Evolutionary conservation across 2,113 vertebrate species (phyloP).

Genomic region (Nyctereutes procyonoides): DNA sequence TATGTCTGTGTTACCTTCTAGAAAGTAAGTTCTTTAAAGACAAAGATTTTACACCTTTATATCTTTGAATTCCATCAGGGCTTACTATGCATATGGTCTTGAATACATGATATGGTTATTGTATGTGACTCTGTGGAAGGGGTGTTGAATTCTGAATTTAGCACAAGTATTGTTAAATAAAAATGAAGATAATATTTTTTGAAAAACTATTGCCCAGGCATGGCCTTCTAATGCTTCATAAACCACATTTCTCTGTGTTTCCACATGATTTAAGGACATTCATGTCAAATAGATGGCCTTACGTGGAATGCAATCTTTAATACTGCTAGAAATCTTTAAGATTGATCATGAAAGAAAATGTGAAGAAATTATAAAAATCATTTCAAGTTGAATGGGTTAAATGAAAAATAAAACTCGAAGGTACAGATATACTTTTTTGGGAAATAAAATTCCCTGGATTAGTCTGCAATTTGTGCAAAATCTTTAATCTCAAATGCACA

Average conservation of each 20-base stretch:
- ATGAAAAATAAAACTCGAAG: slow-evolving; percentile 35
- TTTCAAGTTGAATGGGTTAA: background rate
- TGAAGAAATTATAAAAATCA: background rate
- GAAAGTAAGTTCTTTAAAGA: background rate
- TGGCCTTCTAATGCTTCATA: background rate
- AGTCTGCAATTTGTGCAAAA: slow-evolving; percentile 33
- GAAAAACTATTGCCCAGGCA: background rate
- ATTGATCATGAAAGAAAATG: background rate
- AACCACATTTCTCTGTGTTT: background rate
- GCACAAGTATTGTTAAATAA: background rate
- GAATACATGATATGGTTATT: background rate
- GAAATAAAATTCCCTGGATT: slow-evolving; percentile 42
- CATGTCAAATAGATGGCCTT: background rate
- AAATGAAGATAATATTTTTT: slow-evolving; percentile 16
- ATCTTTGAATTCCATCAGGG: background rate
- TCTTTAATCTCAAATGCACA: slow-evolving; percentile 50
- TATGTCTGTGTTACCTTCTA: background rate
- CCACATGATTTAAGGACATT: background rate
- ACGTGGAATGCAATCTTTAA: background rate
- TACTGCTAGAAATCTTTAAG: background rate
- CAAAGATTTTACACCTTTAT: background rate
- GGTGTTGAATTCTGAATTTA: background rate
- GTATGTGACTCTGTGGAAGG: background rate
- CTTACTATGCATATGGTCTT: background rate
- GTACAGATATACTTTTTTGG: background rate